Evolutionary conservation across 2,888 invertebrate genomes (phyloP).

Genomic region (Pterostichus niger): DNA sequence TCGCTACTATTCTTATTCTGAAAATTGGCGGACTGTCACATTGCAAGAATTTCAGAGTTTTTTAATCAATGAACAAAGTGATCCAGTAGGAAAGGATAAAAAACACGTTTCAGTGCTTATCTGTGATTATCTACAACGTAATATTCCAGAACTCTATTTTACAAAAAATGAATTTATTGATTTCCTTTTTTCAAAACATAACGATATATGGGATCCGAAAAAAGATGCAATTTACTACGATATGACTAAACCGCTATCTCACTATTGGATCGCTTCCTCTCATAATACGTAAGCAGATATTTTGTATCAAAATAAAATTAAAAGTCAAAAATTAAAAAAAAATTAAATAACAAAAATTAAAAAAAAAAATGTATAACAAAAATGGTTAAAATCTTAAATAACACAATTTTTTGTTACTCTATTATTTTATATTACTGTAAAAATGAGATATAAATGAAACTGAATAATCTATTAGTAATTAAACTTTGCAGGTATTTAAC

Average conservation of each 20-base stretch:
- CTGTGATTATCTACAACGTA: slow-evolving; percentile 88
- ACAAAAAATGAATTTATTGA: slow-evolving; percentile 92
- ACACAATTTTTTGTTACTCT: too few species aligned
- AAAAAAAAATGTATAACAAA: too few species aligned
- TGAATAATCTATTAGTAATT: background rate
- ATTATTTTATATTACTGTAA: too few species aligned
- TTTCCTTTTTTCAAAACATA: slow-evolving; percentile 95
- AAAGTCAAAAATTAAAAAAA: too few species aligned
- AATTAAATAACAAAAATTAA: too few species aligned
- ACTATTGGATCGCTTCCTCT: slow-evolving; percentile 98
- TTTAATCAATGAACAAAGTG: slow-evolving; percentile 85
- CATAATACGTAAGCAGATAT: slow-evolving; percentile 91
- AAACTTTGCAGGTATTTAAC: slow-evolving; percentile 88
- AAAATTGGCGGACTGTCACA: slow-evolving; percentile 82
- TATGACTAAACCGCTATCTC: slow-evolving; percentile 92
- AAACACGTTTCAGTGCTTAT: slow-evolving; percentile 86
- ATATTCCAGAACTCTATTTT: slow-evolving; percentile 92
- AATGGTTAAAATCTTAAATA: too few species aligned
- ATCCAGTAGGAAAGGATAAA: slow-evolving; percentile 82
- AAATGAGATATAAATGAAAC: too few species aligned
- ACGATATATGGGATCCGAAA: slow-evolving; percentile 91
- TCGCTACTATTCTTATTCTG: slow-evolving; percentile 81
- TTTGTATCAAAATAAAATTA: background rate
- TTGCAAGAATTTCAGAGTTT: slow-evolving; percentile 88
- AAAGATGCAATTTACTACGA: slow-evolving; percentile 90